Evolutionary conservation across 1,140 invertebrate genomes (phyloP).

Genomic region (Dreissena polymorpha): DNA sequence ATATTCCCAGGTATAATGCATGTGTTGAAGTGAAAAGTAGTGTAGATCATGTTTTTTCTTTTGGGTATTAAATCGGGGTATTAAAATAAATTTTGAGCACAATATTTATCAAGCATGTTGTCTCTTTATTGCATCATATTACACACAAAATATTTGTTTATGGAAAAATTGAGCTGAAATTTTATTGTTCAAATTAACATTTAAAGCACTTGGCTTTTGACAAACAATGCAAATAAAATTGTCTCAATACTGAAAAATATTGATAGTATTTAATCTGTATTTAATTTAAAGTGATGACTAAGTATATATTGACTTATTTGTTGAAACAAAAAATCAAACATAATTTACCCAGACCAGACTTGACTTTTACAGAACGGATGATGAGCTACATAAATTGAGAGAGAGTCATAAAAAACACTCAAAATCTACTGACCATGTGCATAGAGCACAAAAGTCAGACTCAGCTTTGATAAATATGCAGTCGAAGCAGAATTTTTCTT

Average conservation of each 20-base stretch:
- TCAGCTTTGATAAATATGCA: slow-evolving; percentile 40
- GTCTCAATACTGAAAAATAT: background rate
- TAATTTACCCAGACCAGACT: slow-evolving; percentile 3
- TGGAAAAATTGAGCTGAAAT: no score
- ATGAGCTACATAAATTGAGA: slow-evolving; percentile 64
- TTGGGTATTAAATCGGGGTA: background rate
- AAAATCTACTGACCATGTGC: slow-evolving; percentile 57
- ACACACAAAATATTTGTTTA: no score
- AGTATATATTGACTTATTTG: background rate
- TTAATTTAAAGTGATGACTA: background rate
- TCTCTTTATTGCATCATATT: no score
- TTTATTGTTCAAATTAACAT: no score
- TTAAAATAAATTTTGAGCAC: no score
- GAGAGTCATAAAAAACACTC: slow-evolving; percentile 25
- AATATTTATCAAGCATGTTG: no score
- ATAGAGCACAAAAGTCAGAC: slow-evolving; percentile 29
- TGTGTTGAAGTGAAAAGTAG: background rate
- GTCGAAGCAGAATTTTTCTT: slow-evolving; percentile 59
- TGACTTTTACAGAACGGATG: slow-evolving; percentile 66
- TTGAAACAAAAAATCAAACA: background rate
- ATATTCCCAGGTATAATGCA: no score
- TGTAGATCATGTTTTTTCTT: background rate
- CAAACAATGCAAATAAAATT: background rate
- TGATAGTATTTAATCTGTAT: background rate
- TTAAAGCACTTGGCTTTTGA: background rate